Base-by-base conservation (phyloP, 2,888 invertebrate species). In the Hypomecis punctinalis region DNA sequence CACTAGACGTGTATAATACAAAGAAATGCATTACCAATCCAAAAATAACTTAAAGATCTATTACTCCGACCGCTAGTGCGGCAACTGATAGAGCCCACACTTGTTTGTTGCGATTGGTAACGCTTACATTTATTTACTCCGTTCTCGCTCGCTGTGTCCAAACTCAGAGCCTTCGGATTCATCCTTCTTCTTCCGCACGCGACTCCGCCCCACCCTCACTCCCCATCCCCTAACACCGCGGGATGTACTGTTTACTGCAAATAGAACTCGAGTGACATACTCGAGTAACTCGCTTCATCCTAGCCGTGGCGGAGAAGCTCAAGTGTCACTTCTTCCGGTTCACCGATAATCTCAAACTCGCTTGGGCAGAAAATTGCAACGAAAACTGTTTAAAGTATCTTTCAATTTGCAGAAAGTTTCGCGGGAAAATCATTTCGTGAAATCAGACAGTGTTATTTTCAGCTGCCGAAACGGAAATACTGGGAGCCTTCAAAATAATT, bases 101-200 rank as follows among this genome's bases (percentile, higher is more conserved):
- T 35, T 79, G 76, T 79, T 81, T 82, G 75, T 76, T 76, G 72
- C 74, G 74, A 76, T 78, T 76, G 74, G 69, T 68, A 74, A 72
- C 75, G 73, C 71, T 80, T 77, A 79, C 76, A 77, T 80, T 81
- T 81, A 80, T 82, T 82, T 81, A 76, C 75, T 75, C 67, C 64
- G 59, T 69, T 66, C 72, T 67, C 72, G 65, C 69, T 72, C 70
- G 66, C 68, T 67, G 53, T 76, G 77, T 76, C 78, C 74, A 79
- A 83, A 81, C 76, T 82, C 69, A 61, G 69, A 75, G 72, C 69
- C 69, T 75, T 72, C 73, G n/a, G 71, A 76, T 74, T 71, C 66
- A 51, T 54, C 71, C 69, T 61, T 73, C 68, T 69, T 65, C 46
- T 57, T 69, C 64, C 49, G 51, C 63, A 47, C 66, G 35, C 40